Base-by-base conservation (phyloP, 2,888 invertebrate genomes). In the Doris montereyensis region DNA sequence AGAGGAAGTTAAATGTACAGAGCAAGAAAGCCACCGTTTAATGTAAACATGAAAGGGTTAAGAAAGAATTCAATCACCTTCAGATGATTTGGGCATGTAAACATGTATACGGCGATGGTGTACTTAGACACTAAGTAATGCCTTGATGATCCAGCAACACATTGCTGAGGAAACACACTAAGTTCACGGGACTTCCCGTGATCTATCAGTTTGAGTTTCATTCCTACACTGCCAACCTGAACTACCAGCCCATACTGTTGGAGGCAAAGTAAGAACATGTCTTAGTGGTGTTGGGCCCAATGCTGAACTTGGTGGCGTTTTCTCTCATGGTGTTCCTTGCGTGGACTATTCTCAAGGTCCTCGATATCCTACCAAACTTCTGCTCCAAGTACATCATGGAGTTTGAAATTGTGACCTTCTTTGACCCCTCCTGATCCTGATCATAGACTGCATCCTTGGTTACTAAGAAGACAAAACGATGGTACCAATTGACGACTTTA, bases 161-260 rank as follows among this genome's bases (percentile, higher is more conserved):
- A n/a, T n/a, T n/a, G n/a, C n/a, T n/a, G n/a, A n/a, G n/a, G n/a
- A n/a, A n/a, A n/a, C n/a, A n/a, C n/a, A n/a, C n/a, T n/a, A n/a
- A n/a, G n/a, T n/a, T n/a, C n/a, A n/a, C n/a, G n/a, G n/a, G n/a
- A n/a, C n/a, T n/a, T n/a, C n/a, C n/a, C n/a, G n/a, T n/a, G n/a
- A 21, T 24, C 76, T 82, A 17, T 82, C 90, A 90, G 82, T 89
- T 90, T 81, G 87, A 89, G 80, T 90, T 90, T 82, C 85, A 87
- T 21, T 87, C 90, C 0, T 89, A 90, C 87, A 89, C 90, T 0
- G 90, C 90, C n/a, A 87, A 87, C 79, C 83, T 90, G 78, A 90
- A 90, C 86, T 90, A 90, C 84, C 90, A 90, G 83, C 82, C 83
- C 26, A 87, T 89, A 0, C 83, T 90, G 67, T 84, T 90, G 81